Conservation (phyloP, 2,113 vertebrate species). For the Anas platyrhynchos region DNA sequence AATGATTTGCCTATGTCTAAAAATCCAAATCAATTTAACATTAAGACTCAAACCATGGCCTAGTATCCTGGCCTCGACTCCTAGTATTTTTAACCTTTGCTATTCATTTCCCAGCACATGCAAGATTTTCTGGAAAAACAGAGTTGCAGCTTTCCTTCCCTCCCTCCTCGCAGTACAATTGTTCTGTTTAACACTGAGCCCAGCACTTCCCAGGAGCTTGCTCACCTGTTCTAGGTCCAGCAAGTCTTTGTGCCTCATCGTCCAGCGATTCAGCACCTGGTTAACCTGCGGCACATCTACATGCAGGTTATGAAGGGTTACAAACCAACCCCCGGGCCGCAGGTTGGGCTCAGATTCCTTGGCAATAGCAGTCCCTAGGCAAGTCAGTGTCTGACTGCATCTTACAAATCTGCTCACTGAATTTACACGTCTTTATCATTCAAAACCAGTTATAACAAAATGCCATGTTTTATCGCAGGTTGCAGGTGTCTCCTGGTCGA, state of each 20-base stretch:
- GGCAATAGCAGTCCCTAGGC: neutral
- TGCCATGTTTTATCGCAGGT: neutral
- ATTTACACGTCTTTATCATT: neutral
- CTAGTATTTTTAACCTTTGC: constrained; percentile 20
- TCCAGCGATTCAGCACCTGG: neutral
- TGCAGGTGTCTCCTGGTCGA: neutral
- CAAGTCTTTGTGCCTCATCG: neutral
- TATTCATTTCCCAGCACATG: neutral
- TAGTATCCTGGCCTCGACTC: constrained; percentile 3
- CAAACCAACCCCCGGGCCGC: neutral
- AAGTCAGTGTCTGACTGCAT: constrained; percentile 7
- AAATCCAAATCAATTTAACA: constrained; percentile 55
- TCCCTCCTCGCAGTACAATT: neutral
- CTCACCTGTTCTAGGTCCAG: neutral
- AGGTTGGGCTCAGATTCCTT: constrained; percentile 29
- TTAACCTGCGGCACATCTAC: neutral
- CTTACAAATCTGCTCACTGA: neutral
- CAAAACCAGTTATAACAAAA: neutral
- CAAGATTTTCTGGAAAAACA: constrained; percentile 27
- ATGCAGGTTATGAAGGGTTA: constrained; percentile 22
- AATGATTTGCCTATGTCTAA: constrained; percentile 67
- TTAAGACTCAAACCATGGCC: constrained; percentile 41
- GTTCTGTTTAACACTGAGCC: constrained; percentile 10
- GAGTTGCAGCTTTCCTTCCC: constrained; percentile 26
- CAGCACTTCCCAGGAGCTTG: neutral